Evolutionary conservation across 2,113 vertebrate genomes (phyloP).

Genomic region (Centropus bengalensis): DNA sequence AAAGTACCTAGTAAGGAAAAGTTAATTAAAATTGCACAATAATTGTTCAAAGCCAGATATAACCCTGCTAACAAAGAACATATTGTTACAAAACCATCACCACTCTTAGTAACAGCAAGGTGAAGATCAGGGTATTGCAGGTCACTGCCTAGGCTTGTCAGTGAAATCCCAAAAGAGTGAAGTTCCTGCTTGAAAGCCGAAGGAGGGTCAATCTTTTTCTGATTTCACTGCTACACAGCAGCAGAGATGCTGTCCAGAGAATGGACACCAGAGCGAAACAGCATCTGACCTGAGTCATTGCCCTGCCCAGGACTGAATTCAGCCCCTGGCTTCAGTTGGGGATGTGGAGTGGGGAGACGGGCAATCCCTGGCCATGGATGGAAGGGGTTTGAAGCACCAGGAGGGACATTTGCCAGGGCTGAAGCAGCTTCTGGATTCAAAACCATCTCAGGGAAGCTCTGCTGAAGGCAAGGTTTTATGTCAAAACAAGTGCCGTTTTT

Average conservation of each 20-base stretch:
- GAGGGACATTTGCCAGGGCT: neutral
- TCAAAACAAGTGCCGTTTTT: neutral
- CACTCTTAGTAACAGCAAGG: neutral
- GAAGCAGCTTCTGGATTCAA: neutral
- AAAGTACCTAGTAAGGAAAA: neutral
- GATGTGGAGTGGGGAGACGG: neutral
- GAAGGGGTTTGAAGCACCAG: neutral
- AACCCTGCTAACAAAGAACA: neutral
- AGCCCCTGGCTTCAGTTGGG: neutral
- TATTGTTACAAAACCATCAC: neutral
- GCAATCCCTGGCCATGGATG: accelerated
- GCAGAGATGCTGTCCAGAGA: neutral
- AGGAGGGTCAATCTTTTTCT: neutral
- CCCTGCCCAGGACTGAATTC: neutral
- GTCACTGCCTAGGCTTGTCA: neutral
- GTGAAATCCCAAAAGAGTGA: neutral
- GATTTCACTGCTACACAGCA: neutral
- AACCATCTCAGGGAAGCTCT: neutral
- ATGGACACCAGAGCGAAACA: neutral
- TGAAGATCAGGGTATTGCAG: neutral
- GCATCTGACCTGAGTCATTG: accelerated
- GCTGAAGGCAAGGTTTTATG: neutral
- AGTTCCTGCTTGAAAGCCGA: neutral
- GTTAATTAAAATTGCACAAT: neutral
- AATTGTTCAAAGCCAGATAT: neutral